A percentile compares a stretch with the other conserved stretches of the same genome.
Conservation (phyloP, 2,888 invertebrate species). For the Thumatha senex region DNA sequence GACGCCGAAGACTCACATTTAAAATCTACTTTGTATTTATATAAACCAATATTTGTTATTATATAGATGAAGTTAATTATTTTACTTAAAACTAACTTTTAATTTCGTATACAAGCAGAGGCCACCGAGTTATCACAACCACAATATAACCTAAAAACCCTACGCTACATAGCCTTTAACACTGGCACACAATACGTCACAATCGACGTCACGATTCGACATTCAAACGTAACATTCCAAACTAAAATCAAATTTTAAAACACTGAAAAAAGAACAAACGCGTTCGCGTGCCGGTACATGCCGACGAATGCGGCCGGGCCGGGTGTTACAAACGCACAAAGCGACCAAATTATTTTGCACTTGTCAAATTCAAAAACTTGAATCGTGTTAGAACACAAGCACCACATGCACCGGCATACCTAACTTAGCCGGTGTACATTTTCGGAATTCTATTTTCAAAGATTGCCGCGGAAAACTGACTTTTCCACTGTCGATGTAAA, state of each 20-base stretch:
- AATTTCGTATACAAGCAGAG: conserved; percentile 46
- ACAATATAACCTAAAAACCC: conserved; percentile 26
- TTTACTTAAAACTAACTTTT: conserved; percentile 10
- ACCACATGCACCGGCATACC: conserved; percentile 34
- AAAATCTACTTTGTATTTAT: conserved; percentile 5
- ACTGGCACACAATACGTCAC: conserved; percentile 24
- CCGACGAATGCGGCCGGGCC: conserved; percentile 72
- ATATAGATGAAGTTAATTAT: conserved; percentile 15
- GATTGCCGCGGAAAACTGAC: conserved; percentile 78
- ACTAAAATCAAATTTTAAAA: conserved; percentile 52
- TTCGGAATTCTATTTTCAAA: conserved; percentile 72
- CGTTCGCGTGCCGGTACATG: conserved; percentile 79
- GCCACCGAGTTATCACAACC: conserved; percentile 42
- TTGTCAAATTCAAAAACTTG: conserved; percentile 24
- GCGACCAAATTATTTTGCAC: conserved; percentile 47
- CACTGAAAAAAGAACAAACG: conserved; percentile 69
- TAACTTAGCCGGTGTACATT: conserved; percentile 52
- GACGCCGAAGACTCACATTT: conserved; percentile 13
- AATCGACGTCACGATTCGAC: conserved; percentile 25
- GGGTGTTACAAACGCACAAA: conserved; percentile 60
- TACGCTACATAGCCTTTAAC: conserved; percentile 24
- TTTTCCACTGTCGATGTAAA: conserved; percentile 79
- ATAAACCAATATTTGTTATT: conserved; percentile 4
- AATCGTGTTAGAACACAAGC: conserved; percentile 44
- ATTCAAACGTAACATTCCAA: conserved; percentile 59